Conservation (phyloP, 2,888 invertebrate species). For the Tanaodytes sp. region DNA sequence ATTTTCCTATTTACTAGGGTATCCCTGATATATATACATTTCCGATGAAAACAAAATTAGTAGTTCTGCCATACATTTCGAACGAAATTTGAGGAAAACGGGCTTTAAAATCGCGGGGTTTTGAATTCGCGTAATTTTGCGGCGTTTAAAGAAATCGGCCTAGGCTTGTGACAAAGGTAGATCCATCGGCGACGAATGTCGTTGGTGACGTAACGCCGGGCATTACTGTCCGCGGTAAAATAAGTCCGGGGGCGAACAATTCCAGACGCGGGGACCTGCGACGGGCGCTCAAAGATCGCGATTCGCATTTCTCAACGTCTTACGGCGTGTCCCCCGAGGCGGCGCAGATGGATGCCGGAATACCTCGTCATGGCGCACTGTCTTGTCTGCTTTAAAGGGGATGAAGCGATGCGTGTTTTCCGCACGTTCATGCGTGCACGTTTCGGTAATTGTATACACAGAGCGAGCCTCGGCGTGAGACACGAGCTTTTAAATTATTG, state of each 20-base stretch:
- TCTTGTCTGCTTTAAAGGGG: slow-evolving; percentile 54
- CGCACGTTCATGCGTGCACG: slow-evolving; percentile 30
- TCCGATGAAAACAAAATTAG: too few species aligned
- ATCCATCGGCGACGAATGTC: slow-evolving; percentile 34
- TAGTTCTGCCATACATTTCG: too few species aligned
- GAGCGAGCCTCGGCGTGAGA: too few species aligned
- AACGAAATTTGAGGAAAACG: neutral
- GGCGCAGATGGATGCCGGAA: slow-evolving; percentile 32
- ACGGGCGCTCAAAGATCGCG: slow-evolving; percentile 55
- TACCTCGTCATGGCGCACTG: slow-evolving; percentile 39
- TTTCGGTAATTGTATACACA: slow-evolving; percentile 45
- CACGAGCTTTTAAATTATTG: too few species aligned
- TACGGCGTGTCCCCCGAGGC: slow-evolving; percentile 53
- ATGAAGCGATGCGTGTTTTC: slow-evolving; percentile 40
- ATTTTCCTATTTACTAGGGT: too few species aligned
- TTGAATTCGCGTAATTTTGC: slow-evolving; percentile 8
- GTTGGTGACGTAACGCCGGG: slow-evolving; percentile 38
- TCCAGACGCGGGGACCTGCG: slow-evolving; percentile 40
- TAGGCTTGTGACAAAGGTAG: slow-evolving; percentile 31
- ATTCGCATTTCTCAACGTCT: slow-evolving; percentile 64
- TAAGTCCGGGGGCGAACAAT: slow-evolving; percentile 51
- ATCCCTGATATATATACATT: too few species aligned
- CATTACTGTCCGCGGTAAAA: slow-evolving; percentile 46
- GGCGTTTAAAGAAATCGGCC: slow-evolving; percentile 15
- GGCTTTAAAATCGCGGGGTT: neutral